Conservation (phyloP, 2,797 vertebrate species). For the Otolemur crassicaudatus region DNA sequence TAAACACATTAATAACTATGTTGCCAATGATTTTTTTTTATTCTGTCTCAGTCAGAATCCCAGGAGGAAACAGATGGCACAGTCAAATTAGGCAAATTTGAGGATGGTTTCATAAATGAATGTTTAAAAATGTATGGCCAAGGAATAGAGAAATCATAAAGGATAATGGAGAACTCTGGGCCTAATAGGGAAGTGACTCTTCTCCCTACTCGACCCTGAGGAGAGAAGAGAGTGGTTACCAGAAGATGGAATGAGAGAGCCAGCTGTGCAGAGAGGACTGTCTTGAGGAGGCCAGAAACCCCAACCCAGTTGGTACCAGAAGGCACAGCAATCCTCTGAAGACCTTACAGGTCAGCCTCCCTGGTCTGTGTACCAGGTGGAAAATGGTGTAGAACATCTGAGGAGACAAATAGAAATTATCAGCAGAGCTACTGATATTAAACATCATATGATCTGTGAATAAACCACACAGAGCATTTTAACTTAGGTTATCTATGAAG, state of each 20-base stretch:
- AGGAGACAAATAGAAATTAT: neutral
- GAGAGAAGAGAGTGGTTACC: neutral
- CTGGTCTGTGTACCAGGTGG: neutral
- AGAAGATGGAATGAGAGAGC: neutral
- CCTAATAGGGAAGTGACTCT: neutral
- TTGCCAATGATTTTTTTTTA: neutral
- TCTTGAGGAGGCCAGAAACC: neutral
- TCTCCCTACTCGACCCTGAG: neutral
- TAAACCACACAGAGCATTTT: neutral
- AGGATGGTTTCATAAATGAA: neutral
- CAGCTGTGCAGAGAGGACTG: neutral
- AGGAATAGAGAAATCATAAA: neutral
- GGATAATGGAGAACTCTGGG: neutral
- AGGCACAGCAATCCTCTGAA: neutral
- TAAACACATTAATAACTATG: neutral
- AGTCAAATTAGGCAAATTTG: neutral
- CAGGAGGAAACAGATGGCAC: neutral
- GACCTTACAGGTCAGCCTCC: neutral
- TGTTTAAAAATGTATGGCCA: neutral
- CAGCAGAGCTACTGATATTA: neutral
- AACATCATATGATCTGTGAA: neutral
- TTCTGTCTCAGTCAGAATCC: neutral
- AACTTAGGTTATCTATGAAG: neutral
- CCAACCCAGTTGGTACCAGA: neutral
- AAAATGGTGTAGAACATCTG: neutral